Conservation (phyloP, 2,113 vertebrate species). For the Shinisaurus crocodilurus region DNA sequence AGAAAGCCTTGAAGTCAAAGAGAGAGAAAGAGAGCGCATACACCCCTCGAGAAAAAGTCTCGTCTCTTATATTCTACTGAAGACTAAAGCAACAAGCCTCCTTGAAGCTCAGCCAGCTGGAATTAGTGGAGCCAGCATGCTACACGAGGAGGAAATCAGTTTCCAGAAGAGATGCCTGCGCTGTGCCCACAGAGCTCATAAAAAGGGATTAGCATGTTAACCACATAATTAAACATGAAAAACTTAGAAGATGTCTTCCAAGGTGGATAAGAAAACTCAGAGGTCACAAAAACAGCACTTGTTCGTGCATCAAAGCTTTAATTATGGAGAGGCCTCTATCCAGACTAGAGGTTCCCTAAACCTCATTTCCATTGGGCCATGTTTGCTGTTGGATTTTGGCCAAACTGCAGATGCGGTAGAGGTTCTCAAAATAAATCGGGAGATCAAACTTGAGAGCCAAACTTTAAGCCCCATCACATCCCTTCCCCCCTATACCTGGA, state of each 20-base stretch:
- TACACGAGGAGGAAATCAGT: conserved; percentile 32
- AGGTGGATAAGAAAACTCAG: conserved; percentile 39
- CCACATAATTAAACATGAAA: conserved; percentile 53
- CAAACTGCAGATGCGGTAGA: conserved; percentile 14
- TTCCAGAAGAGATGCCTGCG: conserved; percentile 54
- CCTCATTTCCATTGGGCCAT: background rate
- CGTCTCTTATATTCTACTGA: conserved; percentile 16
- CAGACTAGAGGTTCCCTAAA: background rate
- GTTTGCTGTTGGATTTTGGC: background rate
- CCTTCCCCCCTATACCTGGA: background rate
- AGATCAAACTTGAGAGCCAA: background rate
- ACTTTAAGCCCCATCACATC: background rate
- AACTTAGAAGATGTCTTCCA: conserved; percentile 37
- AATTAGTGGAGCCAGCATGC: conserved; percentile 33
- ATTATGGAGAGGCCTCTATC: conserved; percentile 48
- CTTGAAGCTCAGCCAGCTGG: conserved; percentile 25
- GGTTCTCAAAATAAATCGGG: conserved; percentile 2
- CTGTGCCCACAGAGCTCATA: conserved; percentile 48
- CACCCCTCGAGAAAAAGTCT: background rate
- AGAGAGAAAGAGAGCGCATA: background rate
- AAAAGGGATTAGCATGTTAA: conserved; percentile 55
- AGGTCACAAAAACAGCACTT: conserved; percentile 49
- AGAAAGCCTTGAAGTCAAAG: conserved; percentile 25
- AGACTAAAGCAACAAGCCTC: conserved; percentile 25
- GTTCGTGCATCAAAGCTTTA: conserved; percentile 18